Percentiles rank a stretch among this genome's conserved stretches.
Evolutionary conservation across 2,888 invertebrate genomes (phyloP).

Genomic region (Lasiommata megera): DNA sequence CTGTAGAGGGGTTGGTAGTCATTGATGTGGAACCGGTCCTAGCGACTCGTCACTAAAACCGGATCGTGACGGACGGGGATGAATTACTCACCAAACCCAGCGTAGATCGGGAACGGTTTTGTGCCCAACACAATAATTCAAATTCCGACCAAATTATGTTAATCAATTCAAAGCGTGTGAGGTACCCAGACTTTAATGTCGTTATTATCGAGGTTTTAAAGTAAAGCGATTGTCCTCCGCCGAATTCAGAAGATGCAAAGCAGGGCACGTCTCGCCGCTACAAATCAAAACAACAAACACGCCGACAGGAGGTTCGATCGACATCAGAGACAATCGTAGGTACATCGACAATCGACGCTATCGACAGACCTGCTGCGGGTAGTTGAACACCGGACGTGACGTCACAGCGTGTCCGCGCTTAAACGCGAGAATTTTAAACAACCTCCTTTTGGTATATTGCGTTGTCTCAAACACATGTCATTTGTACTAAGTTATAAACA

Average conservation of each 20-base stretch:
- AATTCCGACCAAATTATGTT: slow-evolving; percentile 22
- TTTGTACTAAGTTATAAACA: slow-evolving; percentile 57
- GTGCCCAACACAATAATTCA: slow-evolving; percentile 28
- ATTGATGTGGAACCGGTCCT: slow-evolving; percentile 77
- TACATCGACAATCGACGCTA: slow-evolving; percentile 53
- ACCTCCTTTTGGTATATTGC: slow-evolving; percentile 69
- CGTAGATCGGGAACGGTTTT: slow-evolving; percentile 51
- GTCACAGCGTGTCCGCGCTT: slow-evolving; percentile 64
- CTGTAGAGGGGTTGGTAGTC: slow-evolving; percentile 66
- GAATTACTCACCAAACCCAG: slow-evolving; percentile 61
- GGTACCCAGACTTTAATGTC: slow-evolving; percentile 4
- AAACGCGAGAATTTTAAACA: slow-evolving; percentile 78
- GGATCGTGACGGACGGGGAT: slow-evolving; percentile 70
- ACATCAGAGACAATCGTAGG: slow-evolving; percentile 61
- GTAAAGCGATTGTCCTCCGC: slow-evolving; percentile 5
- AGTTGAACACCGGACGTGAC: slow-evolving; percentile 69
- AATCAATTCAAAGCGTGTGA: slow-evolving; percentile 21
- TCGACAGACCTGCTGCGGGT: slow-evolving; percentile 50
- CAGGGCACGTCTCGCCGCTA: slow-evolving; percentile 56
- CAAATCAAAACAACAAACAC: slow-evolving; percentile 72
- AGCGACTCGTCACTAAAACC: slow-evolving; percentile 56
- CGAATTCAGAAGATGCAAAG: slow-evolving; percentile 48
- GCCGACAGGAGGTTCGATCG: slow-evolving; percentile 75
- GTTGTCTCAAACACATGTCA: slow-evolving; percentile 68
- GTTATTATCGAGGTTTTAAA: slow-evolving; percentile 9